Conservation (phyloP, 2,113 vertebrate genomes). For the Prionailurus bengalensis region DNA sequence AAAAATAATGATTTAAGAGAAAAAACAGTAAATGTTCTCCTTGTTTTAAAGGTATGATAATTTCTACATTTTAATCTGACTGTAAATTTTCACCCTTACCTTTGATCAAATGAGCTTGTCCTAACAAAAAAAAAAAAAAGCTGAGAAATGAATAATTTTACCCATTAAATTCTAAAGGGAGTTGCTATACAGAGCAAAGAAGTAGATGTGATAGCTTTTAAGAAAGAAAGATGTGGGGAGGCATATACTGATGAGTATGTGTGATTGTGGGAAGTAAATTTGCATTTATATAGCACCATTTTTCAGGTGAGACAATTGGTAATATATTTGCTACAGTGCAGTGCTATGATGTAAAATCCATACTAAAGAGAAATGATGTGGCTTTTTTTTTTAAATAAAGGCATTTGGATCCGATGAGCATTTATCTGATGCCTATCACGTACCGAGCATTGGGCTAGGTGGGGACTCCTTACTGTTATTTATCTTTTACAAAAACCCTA, state of each 20-base stretch:
- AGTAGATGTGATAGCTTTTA: constrained; percentile 47
- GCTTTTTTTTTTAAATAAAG: constrained; percentile 17
- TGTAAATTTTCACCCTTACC: neutral
- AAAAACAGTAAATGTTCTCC: neutral
- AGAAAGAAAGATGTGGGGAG: constrained; percentile 51
- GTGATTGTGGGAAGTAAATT: neutral
- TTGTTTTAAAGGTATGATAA: constrained; percentile 35
- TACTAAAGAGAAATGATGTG: neutral
- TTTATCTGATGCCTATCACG: neutral
- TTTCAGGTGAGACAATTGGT: constrained; percentile 74
- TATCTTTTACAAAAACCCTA: neutral
- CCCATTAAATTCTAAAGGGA: constrained; percentile 54
- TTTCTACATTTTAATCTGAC: constrained; percentile 32
- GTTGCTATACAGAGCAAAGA: constrained; percentile 30
- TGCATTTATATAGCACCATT: constrained; percentile 77
- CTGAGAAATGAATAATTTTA: constrained; percentile 58
- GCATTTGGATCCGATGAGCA: neutral
- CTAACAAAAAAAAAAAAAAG: constrained; percentile 23
- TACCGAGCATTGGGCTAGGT: neutral
- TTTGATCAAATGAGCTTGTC: constrained; percentile 58
- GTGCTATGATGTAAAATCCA: constrained; percentile 52
- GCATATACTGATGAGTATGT: neutral
- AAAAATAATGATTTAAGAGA: neutral
- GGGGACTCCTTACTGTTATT: neutral
- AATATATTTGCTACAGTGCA: constrained; percentile 61